phyloP scores from a whole-genome alignment of 2,888 invertebrate species.

The Incurvaria masculella region DNA sequence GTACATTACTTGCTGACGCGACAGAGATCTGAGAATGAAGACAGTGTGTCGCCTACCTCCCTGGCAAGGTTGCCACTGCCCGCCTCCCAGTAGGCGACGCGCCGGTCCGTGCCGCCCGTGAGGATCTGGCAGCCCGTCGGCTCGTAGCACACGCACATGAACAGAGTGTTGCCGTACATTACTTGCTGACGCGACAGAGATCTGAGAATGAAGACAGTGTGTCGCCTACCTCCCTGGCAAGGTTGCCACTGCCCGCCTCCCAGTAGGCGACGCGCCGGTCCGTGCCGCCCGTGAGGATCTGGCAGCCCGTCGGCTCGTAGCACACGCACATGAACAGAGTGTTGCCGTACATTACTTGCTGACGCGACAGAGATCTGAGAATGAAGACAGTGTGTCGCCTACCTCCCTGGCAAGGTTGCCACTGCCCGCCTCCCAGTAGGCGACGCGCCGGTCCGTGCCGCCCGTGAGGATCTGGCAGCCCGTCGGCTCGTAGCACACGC shows the following conservation, averaged over 20 bases:
- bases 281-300: conserved; percentile 80
- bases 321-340: conserved; percentile 77
- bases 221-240: conserved; percentile 66
- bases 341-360: conserved; percentile 83
- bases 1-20: conserved; percentile 79
- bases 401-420: conserved; percentile 79
- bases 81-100: conserved; percentile 90
- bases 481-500: conserved; percentile 67
- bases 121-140: conserved; percentile 74
- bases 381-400: neutral
- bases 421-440: conserved; percentile 88
- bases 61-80: conserved; percentile 80
- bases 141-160: conserved; percentile 72
- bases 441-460: conserved; percentile 81
- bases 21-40: conserved; percentile 52
- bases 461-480: conserved; percentile 79
- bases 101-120: conserved; percentile 83
- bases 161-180: conserved; percentile 82
- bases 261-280: conserved; percentile 87
- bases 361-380: conserved; percentile 63
- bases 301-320: conserved; percentile 71
- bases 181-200: conserved; percentile 73
- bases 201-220: conserved; percentile 32
- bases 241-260: conserved; percentile 82
- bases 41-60: conserved; percentile 38